phyloP scores from a whole-genome alignment of 1,140 invertebrate genomes.

The Plodia interpunctella region DNA sequence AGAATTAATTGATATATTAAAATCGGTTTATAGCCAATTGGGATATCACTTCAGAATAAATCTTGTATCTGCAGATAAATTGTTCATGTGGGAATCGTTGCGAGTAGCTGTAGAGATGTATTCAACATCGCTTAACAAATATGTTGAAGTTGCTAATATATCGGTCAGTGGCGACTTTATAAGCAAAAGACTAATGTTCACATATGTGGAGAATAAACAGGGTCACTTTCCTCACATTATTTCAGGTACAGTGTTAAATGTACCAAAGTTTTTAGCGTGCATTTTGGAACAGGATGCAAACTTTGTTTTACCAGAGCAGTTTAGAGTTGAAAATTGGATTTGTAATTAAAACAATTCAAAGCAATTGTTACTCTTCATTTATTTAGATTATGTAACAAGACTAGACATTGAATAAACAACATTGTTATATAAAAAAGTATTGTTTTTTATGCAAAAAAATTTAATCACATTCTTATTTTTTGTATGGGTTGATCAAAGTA shows the following conservation, averaged over 20 bases:
- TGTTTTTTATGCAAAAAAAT: too few relatives aligned
- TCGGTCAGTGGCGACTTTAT: constrained; percentile 81
- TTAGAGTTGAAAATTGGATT: constrained; percentile 37
- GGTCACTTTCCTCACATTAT: constrained; percentile 78
- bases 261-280: constrained; percentile 81
- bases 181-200: constrained; percentile 82
- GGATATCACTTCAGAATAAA: constrained; percentile 80
- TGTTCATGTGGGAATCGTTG: constrained; percentile 80
- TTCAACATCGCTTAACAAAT: constrained; percentile 77
- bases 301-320: constrained; percentile 43
- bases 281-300: constrained; percentile 79
- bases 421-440: too few relatives aligned
- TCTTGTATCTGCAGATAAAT: constrained; percentile 73
- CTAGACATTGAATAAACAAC: too few relatives aligned
- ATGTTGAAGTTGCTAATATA: constrained; percentile 82
- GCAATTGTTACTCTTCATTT: too few relatives aligned
- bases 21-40: constrained; percentile 75
- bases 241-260: constrained; percentile 80
- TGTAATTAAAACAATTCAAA: background rate
- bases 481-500: too few relatives aligned
- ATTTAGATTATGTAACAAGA: too few relatives aligned
- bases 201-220: constrained; percentile 73
- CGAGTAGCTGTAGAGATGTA: constrained; percentile 82
- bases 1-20: constrained; percentile 46
- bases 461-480: too few relatives aligned